A percentile compares a stretch with the other conserved stretches of the same genome.
phyloP scores from a whole-genome alignment of 2,113 vertebrate species.

The Toxotes jaculatrix region DNA sequence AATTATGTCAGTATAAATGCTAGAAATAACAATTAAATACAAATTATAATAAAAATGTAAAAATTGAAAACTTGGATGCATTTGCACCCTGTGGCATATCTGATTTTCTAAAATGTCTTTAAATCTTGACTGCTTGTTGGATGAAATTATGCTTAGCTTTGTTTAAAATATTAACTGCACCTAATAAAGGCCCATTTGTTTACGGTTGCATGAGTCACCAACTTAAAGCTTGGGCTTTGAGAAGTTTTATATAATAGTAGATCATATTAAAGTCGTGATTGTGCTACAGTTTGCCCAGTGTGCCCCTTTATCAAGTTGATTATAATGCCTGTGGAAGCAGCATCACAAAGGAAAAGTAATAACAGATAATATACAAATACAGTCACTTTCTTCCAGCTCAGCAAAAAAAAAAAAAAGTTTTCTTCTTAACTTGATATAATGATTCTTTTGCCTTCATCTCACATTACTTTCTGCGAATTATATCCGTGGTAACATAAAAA shows the following conservation, averaged over 20 bases:
- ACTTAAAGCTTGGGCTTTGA: conserved; percentile 14
- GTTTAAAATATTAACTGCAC: conserved; percentile 17
- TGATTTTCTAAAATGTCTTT: no score
- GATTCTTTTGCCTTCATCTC: background rate
- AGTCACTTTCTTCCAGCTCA: conserved; percentile 2
- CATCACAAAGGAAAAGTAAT: conserved; percentile 20
- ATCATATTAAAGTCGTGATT: conserved; percentile 36
- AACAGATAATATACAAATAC: background rate
- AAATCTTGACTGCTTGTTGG: no score
- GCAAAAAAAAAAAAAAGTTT: conserved; percentile 12
- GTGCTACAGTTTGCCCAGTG: conserved; percentile 14
- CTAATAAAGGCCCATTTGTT: conserved; percentile 12
- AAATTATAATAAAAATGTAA: no score
- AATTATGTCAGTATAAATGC: no score
- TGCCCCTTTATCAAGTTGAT: conserved; percentile 33
- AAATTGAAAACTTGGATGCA: no score
- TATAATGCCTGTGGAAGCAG: conserved; percentile 41
- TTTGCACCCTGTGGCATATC: no score
- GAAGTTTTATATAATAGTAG: conserved; percentile 25
- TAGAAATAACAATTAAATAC: no score
- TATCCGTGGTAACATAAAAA: background rate
- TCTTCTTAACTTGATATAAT: background rate
- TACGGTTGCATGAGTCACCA: conserved; percentile 14
- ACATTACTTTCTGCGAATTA: background rate
- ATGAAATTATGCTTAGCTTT: background rate